Base-by-base conservation (phyloP, 2,888 invertebrate genomes). In the Adelphocoris suturalis region DNA sequence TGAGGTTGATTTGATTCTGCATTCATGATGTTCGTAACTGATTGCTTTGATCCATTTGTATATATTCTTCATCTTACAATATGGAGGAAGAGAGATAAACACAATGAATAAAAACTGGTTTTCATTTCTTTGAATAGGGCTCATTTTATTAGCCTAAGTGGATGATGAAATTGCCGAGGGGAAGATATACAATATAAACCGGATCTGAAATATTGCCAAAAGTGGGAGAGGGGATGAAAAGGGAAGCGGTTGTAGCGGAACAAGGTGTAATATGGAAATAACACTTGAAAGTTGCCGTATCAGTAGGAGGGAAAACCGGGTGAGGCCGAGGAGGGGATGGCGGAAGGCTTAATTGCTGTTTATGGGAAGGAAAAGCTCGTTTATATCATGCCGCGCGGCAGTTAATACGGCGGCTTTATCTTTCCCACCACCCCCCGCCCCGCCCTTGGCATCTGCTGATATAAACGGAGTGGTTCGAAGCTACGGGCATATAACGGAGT, bases 351-450 rank as follows among this genome's bases (percentile, higher is more conserved):
- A 89, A 89, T 89, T 89, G 89, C 89, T 89, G 89, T 89, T 89
- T 89, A 89, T 89, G 89, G 89, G 89, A 89, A 89, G 89, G 89
- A 89, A 89, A 84, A 89, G 89, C 84, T 84, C 89, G 89, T 89
- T 89, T 89, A 89, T 89, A 89, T 89, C 89, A 89, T 89, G 89
- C 84, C 68, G 37, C 68, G 89, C 55, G 89, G 89, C 89, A 89
- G 89, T 89, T 89, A 89, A 89, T 89, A 89, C 89, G 68, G 82
- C 88, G 88, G 80, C 88, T 88, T 88, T 88, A 88, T 88, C 88
- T 88, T 88, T 28, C 57, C 78, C n/a, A 75, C 68, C 86, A 37
- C 89, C n/a, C 61, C 82, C 68, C 57, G 23, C 68, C 68, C 5
- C 68, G 68, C 13, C 61, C 27, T 12, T 23, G 89, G 89, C 89